These are phyloP conservation scores for Prionailurus bengalensis DNA, from an alignment of 2,113 vertebrate genomes.

Conservation along the genomic window DNA sequence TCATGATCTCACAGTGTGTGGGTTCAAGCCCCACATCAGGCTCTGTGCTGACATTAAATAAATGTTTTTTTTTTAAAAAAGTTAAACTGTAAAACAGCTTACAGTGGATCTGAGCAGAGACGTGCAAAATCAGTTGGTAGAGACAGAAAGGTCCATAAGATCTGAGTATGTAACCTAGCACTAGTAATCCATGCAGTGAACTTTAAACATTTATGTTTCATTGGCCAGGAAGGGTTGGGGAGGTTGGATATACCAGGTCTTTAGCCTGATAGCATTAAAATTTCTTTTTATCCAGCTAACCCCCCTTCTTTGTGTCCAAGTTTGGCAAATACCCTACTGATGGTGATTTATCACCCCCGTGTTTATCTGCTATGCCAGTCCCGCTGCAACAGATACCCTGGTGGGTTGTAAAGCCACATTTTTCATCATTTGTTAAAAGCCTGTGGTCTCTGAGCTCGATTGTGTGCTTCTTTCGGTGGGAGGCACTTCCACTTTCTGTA, in stretches of 20 bases:
- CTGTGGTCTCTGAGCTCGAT: not conserved
- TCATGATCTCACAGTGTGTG: no score
- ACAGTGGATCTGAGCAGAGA: not conserved
- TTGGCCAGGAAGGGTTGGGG: not conserved
- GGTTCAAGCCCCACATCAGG: no score
- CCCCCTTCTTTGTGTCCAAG: not conserved
- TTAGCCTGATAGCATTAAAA: not conserved
- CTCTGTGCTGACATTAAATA: no score
- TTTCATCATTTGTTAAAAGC: not conserved
- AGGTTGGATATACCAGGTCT: no score
- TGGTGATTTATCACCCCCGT: not conserved
- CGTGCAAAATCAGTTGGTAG: not conserved
- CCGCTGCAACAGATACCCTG: fast-evolving
- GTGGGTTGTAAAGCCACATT: not conserved
- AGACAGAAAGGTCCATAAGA: not conserved
- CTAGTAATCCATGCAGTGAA: not conserved
- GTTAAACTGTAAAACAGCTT: not conserved
- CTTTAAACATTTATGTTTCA: not conserved
- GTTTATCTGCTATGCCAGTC: not conserved
- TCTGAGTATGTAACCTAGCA: fast-evolving
- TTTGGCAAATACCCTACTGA: not conserved
- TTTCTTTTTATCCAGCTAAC: not conserved
- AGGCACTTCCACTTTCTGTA: no score
- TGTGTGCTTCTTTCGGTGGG: not conserved
- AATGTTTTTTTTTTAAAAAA: not conserved